Evolutionary conservation across 2,888 invertebrate species (phyloP).

Genomic region (Erannis defoliaria): DNA sequence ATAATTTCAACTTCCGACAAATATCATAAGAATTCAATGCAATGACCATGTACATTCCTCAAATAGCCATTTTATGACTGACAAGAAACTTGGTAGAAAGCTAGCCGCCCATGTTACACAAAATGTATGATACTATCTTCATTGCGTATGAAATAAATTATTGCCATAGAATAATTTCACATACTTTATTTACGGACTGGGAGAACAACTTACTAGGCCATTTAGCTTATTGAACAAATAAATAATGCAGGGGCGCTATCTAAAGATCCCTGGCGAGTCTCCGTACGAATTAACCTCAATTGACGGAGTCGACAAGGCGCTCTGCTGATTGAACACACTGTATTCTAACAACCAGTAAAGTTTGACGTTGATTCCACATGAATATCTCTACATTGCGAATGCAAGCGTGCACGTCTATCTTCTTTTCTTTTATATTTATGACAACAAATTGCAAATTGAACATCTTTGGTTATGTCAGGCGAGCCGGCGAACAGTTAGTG

Average conservation of each 20-base stretch:
- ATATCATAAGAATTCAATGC: neutral
- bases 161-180: conserved; percentile 52
- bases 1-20: neutral
- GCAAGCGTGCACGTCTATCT: conserved; percentile 2
- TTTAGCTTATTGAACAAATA: conserved; percentile 81
- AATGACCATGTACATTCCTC: neutral
- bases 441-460: too few relatives aligned
- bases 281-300: conserved; percentile 85
- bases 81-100: conserved; percentile 17
- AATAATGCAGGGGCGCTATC: conserved; percentile 79
- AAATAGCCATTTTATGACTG: conserved; percentile 9
- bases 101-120: neutral
- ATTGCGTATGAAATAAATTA: conserved; percentile 35
- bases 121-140: conserved; percentile 7
- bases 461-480: too few relatives aligned
- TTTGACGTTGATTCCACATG: conserved; percentile 64
- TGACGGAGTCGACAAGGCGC: conserved; percentile 82
- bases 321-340: conserved; percentile 82
- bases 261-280: conserved; percentile 82
- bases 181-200: conserved; percentile 57
- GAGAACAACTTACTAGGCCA: conserved; percentile 67
- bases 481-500: too few relatives aligned
- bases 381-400: conserved; percentile 53
- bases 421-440: too few relatives aligned
- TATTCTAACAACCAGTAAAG: conserved; percentile 65